Base-by-base conservation (phyloP, 2,797 vertebrate genomes). In the Bucorvus abyssinicus region DNA sequence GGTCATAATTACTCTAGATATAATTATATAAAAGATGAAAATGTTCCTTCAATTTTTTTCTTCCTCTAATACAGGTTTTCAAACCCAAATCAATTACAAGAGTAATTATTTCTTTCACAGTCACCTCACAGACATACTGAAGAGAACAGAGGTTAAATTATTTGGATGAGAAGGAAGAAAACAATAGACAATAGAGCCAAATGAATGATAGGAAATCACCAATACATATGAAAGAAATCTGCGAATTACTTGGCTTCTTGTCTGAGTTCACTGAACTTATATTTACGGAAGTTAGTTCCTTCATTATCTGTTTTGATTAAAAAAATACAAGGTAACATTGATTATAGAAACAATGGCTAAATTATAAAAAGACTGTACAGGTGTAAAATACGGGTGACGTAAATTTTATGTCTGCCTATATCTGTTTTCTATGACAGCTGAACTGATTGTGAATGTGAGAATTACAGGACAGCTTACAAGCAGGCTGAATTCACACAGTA, bases 401-500 rank as follows among this genome's bases (percentile, higher is more conserved):
- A 82, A 92, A 81, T 20, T 16, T 42, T 64, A 71, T 24, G 11
- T 73, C 63, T 87, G 47, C 8, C 34, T 89, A 2, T 49, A 67
- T 79, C 50, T 60, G 8, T 19, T 74, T 74, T 70, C 36, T 77
- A 34, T 80, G 64, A 60, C 87, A 94, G 65, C 24, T 89, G 75
- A 94, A 64, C 26, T 38, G 21, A 60, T 47, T 85, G 14, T 60
- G 45, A 61, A 74, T 57, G 21, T 85, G 45, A 87, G n/a, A 95
- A 83, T 68, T 87, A 82, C 40, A 92, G 60, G 74, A 86, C 80
- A 93, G 74, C 52, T 84, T 84, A 36, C 27, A 94, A 85, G 30
- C 32, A 77, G 24, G 29, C 17, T 85, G 32, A 80, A 89, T 45
- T 89, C 78, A 90, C 56, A 53, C 30, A 74, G 52, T 65, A 80